Base-by-base conservation (phyloP, 1,140 invertebrate species). In the Rhyzopertha dominica region DNA sequence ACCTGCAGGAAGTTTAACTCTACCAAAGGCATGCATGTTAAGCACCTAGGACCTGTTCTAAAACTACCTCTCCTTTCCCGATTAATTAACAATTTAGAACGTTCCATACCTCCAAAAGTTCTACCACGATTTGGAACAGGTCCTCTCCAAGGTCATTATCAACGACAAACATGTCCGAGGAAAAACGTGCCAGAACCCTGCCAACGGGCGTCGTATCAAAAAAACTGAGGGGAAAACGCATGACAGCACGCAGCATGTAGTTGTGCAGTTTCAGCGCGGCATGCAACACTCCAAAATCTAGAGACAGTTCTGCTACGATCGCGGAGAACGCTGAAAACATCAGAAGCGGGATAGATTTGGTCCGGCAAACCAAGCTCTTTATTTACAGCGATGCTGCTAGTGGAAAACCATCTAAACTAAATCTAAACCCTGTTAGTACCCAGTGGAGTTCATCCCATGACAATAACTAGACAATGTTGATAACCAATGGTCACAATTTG, bases 181-280 rank as follows among this genome's bases (percentile, higher is more conserved):
- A 80, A 73, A 93, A 91, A 63, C 90, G 79, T 65, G 88, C 82
- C 55, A 93, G 74, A 58, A 93, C 84, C 65, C 90, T 77, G 69
- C 90, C 90, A 52, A 78, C 64, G 28, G 90, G 90, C 49, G 90
- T 94, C 55, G 82, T 84, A 69, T 94, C 90, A 74, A 86, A 94
- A 74, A 92, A 90, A 69, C 74, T 70, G 69, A 86, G 74, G 50
- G 84, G 83, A 38, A 81, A 76, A 60, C 78, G 79, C 62, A 95
- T 69, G 59, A 95, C 74, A 60, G 80, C 80, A 35, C 63, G 58
- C 62, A 95, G 73, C 69, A 95, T 79, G 45, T 77, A 61, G 50
- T 75, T 65, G 73, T 96, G 92, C 58, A 95, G 72, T 34, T 75
- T 69, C 51, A 71, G 72, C 45, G 87, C 81, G 22, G 90, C 90